These are phyloP conservation scores for Coryphaenoides rupestris DNA, from an alignment of 2,113 vertebrate genomes.

Conservation along the genomic window DNA sequence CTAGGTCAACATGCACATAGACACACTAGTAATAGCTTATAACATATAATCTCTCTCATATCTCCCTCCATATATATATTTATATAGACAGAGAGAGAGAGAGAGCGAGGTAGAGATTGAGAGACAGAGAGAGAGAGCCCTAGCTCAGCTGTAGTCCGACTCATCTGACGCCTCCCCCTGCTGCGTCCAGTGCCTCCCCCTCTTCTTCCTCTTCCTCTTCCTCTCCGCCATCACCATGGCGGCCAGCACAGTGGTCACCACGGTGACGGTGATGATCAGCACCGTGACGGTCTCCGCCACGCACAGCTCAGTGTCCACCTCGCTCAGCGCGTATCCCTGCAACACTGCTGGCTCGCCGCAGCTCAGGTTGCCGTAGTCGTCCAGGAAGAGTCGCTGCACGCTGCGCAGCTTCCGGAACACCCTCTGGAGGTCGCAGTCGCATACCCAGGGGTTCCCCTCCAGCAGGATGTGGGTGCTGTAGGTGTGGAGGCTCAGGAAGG, in stretches of 20 bases:
- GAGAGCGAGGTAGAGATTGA: no score
- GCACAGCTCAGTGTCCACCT: conserved; percentile 74
- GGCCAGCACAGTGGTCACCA: conserved; percentile 75
- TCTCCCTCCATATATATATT: no score
- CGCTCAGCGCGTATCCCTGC: conserved; percentile 45
- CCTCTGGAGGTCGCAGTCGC: conserved; percentile 81
- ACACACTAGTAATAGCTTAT: no score
- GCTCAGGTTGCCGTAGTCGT: conserved; percentile 74
- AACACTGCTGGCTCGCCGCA: conserved; percentile 64
- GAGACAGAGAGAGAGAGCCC: neutral
- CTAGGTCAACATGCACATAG: no score
- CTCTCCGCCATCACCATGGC: conserved; percentile 79
- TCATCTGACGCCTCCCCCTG: conserved; percentile 64
- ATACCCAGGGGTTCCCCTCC: conserved; percentile 74
- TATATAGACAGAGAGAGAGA: no score
- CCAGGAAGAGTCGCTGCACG: conserved; percentile 73
- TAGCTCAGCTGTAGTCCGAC: conserved; percentile 41
- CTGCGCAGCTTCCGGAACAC: conserved; percentile 75
- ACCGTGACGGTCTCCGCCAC: conserved; percentile 78
- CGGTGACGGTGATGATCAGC: conserved; percentile 76
- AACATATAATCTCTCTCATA: no score
- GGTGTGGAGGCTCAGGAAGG: conserved; percentile 73
- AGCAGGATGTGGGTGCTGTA: conserved; percentile 77
- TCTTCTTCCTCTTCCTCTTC: conserved; percentile 71
- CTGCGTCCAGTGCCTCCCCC: conserved; percentile 74